A percentile compares a stretch with the other conserved stretches of the same genome.
Evolutionary conservation across 2,113 vertebrate genomes (phyloP).

Genomic region (Octodon degus): DNA sequence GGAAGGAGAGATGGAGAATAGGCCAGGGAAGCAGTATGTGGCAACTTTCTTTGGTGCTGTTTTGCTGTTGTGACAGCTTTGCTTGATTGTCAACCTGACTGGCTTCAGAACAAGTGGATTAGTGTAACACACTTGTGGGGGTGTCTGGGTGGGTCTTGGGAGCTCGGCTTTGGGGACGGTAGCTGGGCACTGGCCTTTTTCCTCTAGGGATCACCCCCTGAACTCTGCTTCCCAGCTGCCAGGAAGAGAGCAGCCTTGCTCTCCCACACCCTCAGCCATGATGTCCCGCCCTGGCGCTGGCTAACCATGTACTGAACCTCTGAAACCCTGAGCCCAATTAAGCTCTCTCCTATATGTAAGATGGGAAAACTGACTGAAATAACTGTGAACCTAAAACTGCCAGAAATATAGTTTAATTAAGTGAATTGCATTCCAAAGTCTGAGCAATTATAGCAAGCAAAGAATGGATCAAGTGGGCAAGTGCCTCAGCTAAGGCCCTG

Average conservation of each 20-base stretch:
- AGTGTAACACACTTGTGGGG: not conserved
- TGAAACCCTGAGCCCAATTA: not conserved
- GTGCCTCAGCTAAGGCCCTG: not conserved
- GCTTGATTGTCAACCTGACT: not conserved
- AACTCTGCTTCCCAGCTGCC: not conserved
- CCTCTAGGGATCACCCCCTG: not conserved
- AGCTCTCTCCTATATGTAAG: not conserved
- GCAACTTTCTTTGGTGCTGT: not conserved
- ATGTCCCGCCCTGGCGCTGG: not conserved
- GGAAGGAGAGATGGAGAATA: too few relatives aligned
- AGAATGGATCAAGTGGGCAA: not conserved
- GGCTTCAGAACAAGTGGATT: not conserved
- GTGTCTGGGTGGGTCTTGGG: not conserved
- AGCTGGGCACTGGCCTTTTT: not conserved
- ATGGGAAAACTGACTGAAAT: not conserved
- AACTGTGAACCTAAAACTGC: not conserved
- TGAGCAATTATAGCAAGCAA: constrained; percentile 12
- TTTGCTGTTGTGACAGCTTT: not conserved
- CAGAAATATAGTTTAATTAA: not conserved
- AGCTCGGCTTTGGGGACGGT: not conserved
- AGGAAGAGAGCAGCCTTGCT: not conserved
- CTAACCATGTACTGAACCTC: not conserved
- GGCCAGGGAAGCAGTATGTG: not conserved
- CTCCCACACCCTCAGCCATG: not conserved
- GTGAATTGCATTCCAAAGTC: not conserved